Conservation (phyloP, 2,797 vertebrate genomes). For the Notamacropus eugenii region DNA sequence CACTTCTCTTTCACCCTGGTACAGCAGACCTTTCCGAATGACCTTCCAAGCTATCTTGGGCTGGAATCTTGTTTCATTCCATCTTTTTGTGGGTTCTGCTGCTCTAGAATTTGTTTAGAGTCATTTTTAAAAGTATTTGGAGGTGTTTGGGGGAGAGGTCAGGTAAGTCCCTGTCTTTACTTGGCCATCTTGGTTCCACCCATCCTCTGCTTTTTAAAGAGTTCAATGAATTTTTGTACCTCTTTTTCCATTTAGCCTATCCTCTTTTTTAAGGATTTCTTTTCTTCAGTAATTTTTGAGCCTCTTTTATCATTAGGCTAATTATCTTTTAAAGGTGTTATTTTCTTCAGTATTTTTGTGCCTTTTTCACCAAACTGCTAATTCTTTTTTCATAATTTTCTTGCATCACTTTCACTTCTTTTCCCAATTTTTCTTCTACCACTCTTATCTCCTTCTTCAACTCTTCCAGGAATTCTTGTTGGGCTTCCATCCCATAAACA, state of each 20-base stretch:
- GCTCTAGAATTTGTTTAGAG: no score
- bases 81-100: no score
- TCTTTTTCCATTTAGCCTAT: no score
- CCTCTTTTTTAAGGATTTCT: no score
- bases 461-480: background rate
- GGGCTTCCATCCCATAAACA: background rate
- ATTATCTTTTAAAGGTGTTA: background rate
- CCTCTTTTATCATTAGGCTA: background rate
- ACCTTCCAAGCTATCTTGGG: no score
- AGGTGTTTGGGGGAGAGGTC: no score
- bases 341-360: background rate
- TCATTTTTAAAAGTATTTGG: no score
- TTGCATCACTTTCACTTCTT: background rate
- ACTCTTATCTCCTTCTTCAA: background rate
- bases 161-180: no score
- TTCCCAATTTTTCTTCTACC: background rate
- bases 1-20: no score
- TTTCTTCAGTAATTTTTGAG: background rate
- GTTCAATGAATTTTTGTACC: background rate
- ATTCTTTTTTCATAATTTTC: background rate
- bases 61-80: no score
- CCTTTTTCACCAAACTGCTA: background rate
- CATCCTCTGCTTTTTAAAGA: background rate
- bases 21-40: no score
- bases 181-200: no score